These are phyloP conservation scores for Pseudotriccus pelzelni DNA, from an alignment of 2,797 vertebrate species.

Conservation along the genomic window DNA sequence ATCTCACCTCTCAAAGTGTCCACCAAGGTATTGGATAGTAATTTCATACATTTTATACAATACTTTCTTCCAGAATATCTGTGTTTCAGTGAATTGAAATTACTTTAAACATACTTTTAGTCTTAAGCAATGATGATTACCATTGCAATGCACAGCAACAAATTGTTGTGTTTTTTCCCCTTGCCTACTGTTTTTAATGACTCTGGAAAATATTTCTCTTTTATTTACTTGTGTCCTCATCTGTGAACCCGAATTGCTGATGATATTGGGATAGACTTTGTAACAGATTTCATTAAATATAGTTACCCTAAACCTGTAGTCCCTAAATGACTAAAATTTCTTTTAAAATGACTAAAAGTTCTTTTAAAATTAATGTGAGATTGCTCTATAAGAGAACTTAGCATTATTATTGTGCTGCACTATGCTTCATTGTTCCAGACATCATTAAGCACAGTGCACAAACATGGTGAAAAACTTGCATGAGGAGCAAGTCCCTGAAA, in stretches of 20 bases:
- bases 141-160: constrained; percentile 43
- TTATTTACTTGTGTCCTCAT: neutral
- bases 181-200: neutral
- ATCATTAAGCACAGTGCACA: neutral
- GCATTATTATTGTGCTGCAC: neutral
- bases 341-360: neutral
- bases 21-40: neutral
- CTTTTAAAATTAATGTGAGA: neutral
- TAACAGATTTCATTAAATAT: neutral
- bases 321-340: neutral
- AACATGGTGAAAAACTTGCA: neutral
- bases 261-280: neutral
- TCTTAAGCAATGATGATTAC: constrained; percentile 26
- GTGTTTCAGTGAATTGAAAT: constrained; percentile 37
- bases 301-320: neutral
- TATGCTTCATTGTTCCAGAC: neutral
- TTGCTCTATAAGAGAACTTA: neutral
- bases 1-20: neutral
- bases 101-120: constrained; percentile 29
- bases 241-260: neutral
- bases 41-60: constrained; percentile 29
- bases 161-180: neutral
- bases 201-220: neutral
- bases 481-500: neutral
- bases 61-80: constrained; percentile 50